phyloP scores from a whole-genome alignment of 2,888 invertebrate genomes.

The Coecobrya sp. region DNA sequence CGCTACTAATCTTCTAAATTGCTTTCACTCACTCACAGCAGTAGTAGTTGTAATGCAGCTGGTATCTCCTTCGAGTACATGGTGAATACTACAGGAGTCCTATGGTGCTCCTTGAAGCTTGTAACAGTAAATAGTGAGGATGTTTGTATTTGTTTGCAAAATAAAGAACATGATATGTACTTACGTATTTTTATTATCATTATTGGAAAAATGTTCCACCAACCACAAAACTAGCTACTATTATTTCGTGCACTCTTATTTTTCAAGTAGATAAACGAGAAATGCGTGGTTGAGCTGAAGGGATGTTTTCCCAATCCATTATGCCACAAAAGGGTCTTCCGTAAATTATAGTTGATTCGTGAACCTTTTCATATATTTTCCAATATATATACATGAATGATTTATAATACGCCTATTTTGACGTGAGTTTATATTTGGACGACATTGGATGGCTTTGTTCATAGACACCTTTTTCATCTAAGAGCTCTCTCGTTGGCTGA shows the following conservation, averaged over 20 bases:
- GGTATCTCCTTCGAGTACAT: constrained; percentile 42
- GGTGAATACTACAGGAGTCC: constrained; percentile 26
- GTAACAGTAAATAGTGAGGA: background rate
- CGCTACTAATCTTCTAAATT: constrained; percentile 84
- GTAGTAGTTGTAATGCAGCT: constrained; percentile 45
- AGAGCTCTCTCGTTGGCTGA: background rate
- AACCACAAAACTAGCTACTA: constrained; percentile 9
- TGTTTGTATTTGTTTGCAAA: background rate
- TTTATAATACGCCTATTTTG: background rate
- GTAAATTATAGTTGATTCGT: constrained; percentile 31
- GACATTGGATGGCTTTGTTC: background rate
- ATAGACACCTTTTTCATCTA: background rate
- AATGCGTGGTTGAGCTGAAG: constrained; percentile 63
- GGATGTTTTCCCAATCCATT: constrained; percentile 76
- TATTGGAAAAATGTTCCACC: constrained; percentile 22
- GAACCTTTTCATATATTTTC: background rate
- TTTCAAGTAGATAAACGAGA: constrained; percentile 60
- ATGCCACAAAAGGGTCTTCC: constrained; percentile 45
- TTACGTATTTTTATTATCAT: constrained; percentile 39
- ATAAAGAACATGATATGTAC: background rate
- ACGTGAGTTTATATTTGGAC: background rate
- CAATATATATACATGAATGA: background rate
- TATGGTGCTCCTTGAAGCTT: background rate
- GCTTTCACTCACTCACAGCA: constrained; percentile 79
- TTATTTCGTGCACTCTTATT: background rate